These are phyloP conservation scores for Leptosomus discolor DNA, from an alignment of 2,113 vertebrate genomes.

Conservation along the genomic window DNA sequence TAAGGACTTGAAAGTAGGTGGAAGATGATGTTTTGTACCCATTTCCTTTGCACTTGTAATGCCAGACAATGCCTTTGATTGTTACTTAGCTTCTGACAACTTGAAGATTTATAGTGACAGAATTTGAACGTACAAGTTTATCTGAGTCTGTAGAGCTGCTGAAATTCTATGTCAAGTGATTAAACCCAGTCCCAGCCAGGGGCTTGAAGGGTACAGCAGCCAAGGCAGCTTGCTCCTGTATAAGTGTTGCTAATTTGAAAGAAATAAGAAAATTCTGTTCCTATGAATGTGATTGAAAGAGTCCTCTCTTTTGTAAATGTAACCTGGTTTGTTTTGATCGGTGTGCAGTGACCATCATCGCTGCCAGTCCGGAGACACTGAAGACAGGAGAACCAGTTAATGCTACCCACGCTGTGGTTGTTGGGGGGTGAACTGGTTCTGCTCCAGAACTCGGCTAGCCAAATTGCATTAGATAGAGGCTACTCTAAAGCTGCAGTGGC, in stretches of 20 bases:
- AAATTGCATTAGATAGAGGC: background rate
- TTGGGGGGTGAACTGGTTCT: background rate
- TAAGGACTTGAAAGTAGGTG: background rate
- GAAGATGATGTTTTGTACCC: background rate
- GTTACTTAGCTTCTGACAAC: background rate
- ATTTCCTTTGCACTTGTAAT: background rate
- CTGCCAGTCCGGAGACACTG: fast-evolving
- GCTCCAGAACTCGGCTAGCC: background rate
- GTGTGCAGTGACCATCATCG: fast-evolving
- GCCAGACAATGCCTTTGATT: background rate
- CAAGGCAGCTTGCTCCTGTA: background rate
- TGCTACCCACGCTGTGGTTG: fast-evolving
- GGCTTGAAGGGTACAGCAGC: background rate
- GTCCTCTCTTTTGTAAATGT: fast-evolving
- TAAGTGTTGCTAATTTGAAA: background rate
- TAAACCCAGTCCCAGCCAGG: background rate
- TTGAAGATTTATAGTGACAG: background rate
- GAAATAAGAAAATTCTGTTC: background rate
- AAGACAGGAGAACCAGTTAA: background rate
- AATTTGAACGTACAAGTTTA: background rate
- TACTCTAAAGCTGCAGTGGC: background rate
- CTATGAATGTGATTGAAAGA: background rate
- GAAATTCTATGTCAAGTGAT: background rate
- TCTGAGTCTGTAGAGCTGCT: background rate
- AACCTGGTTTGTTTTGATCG: background rate